A percentile compares a stretch with the other conserved stretches of the same genome.
Conservation (phyloP, 1,140 invertebrate genomes). For the Tribolium castaneum region DNA sequence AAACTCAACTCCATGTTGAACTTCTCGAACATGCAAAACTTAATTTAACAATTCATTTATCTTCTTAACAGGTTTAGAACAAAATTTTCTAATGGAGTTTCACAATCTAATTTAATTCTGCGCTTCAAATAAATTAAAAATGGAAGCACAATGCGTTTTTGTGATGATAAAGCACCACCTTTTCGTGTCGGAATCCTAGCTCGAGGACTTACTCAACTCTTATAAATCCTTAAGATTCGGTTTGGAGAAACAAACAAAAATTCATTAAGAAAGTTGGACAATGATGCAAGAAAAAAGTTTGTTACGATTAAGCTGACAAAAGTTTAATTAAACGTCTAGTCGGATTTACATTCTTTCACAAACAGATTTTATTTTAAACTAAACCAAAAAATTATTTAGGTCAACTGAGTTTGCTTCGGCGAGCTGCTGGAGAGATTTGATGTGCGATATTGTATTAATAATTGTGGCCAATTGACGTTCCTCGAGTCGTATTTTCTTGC, state of each 20-base stretch:
- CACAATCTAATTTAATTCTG: background rate
- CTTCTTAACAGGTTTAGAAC: background rate
- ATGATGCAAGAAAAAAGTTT: background rate
- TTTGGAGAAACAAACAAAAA: background rate
- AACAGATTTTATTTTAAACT: no score
- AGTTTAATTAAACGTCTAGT: no score
- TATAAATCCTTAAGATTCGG: background rate
- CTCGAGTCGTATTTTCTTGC: background rate
- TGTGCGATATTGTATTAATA: background rate
- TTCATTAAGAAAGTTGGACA: background rate
- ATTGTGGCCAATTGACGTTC: background rate
- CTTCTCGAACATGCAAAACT: background rate
- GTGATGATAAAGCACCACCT: background rate
- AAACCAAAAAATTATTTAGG: no score
- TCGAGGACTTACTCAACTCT: background rate
- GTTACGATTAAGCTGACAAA: no score
- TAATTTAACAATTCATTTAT: background rate
- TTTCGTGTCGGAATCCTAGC: background rate
- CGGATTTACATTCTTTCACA: no score
- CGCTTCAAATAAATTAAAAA: background rate
- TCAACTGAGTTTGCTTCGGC: no score
- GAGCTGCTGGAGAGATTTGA: no score
- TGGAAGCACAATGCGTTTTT: background rate
- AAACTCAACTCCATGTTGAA: background rate
- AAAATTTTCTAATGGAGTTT: background rate